These are phyloP conservation scores for Takifugu flavidus DNA, from an alignment of 2,113 vertebrate species.

Conservation along the genomic window DNA sequence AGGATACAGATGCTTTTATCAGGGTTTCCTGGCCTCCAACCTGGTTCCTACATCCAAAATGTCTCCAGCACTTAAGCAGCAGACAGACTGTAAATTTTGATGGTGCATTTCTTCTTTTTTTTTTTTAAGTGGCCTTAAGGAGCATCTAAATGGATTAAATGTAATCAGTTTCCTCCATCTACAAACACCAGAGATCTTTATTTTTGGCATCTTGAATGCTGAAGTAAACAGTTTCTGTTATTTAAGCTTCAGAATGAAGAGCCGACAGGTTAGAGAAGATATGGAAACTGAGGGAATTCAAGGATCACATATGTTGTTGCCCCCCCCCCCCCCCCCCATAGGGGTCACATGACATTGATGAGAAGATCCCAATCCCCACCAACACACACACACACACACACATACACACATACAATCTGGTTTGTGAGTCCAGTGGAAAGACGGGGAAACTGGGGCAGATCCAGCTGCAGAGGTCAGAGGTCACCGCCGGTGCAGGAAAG, in stretches of 20 bases:
- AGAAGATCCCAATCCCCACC: slow-evolving; percentile 64
- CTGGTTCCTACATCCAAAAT: not conserved
- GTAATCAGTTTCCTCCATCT: not conserved
- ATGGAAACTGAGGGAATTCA: slow-evolving; percentile 10
- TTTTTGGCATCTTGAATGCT: no score
- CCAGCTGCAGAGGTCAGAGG: slow-evolving; percentile 46
- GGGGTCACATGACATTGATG: slow-evolving; percentile 49
- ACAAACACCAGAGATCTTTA: no score
- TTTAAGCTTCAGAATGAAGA: no score
- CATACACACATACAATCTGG: slow-evolving; percentile 60
- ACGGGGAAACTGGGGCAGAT: slow-evolving; percentile 59
- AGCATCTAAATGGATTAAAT: not conserved
- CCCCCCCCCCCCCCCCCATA: slow-evolving; percentile 44
- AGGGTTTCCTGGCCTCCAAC: not conserved
- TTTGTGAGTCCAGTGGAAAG: slow-evolving; percentile 53
- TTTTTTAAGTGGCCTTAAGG: not conserved
- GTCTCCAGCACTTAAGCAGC: slow-evolving; percentile 2
- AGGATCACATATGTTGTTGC: slow-evolving; percentile 13
- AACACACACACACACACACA: not conserved
- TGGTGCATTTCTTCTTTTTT: not conserved
- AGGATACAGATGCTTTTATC: slow-evolving; percentile 9
- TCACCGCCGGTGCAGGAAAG: slow-evolving; percentile 30
- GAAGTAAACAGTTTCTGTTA: no score
- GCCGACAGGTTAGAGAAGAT: not conserved
- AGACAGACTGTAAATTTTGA: not conserved